Conservation (phyloP, 2,113 vertebrate species). For the Mirounga angustirostris region DNA sequence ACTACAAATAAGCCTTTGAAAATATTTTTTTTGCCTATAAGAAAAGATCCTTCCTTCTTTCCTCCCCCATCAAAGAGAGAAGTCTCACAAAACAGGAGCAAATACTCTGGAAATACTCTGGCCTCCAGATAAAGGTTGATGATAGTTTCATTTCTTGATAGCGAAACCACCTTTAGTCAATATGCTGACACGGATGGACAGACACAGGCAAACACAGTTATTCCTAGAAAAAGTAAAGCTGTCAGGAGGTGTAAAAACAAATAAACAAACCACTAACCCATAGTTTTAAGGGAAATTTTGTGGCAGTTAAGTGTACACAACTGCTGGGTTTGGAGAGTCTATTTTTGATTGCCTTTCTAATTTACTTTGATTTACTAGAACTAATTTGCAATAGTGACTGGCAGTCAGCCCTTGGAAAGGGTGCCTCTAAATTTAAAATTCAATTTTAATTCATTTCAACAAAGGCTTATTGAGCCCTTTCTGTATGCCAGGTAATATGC, state of each 20-base stretch:
- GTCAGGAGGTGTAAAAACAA: neutral
- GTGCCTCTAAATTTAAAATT: constrained; percentile 80
- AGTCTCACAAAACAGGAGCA: constrained; percentile 32
- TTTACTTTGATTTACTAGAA: constrained; percentile 76
- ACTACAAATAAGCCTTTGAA: constrained; percentile 14
- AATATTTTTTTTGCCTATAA: neutral
- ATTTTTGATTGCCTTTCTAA: constrained; percentile 72
- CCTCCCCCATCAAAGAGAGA: neutral
- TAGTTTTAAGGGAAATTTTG: neutral
- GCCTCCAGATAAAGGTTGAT: constrained; percentile 42
- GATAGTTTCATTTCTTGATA: constrained; percentile 29
- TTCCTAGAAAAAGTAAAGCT: constrained; percentile 17
- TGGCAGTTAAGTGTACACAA: neutral
- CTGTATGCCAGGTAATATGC: constrained; percentile 31
- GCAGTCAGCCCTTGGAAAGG: constrained; percentile 73
- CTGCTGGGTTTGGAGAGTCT: neutral
- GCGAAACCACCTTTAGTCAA: neutral
- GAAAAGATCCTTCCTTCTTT: neutral
- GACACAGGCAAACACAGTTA: neutral
- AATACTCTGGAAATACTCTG: constrained; percentile 32
- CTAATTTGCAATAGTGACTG: constrained; percentile 76
- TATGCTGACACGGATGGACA: neutral
- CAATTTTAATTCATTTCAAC: constrained; percentile 79
- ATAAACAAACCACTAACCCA: neutral
- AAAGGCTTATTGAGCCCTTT: constrained; percentile 71